Evolutionary conservation across 1,140 invertebrate genomes (phyloP), one percentile per base, ranked within the genome.

Genomic region (Heliothis virescens): DNA sequence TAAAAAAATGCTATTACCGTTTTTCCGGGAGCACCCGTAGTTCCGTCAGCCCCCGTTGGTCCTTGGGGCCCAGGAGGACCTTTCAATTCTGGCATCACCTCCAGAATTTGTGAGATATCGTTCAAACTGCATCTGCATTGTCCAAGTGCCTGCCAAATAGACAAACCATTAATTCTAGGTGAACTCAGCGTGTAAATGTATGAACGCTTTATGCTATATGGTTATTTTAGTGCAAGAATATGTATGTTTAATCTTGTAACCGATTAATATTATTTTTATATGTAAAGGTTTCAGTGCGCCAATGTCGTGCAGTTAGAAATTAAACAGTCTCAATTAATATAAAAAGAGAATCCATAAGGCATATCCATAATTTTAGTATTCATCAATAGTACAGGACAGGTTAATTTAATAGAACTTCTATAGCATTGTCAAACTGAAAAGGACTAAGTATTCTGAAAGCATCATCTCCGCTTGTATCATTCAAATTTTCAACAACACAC

Each of bases 31-130:
- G 89, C 89, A 9, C 93, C 93, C 0, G 91, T 94, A 2, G 89
- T 93, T 0, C 96, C 97, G 79, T 96, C 94, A 52, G 95, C 85
- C 15, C 96, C 96, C 12, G 95, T 94, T 0, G 95, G 92, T 3
- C 96, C 96, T 16, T 95, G 95, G 0, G 96, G 96, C 55, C 97
- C 97, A 1, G 96, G 96, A 4, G 96, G 96, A 34, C 97, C 97
- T 50, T 96, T 96, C 16, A 97, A 95, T n/a, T 96, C 96, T 79
- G 96, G 92, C 59, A 96, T 95, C 2, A 95, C 91, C 85, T 96
- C 95, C 75, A 94, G 47, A 3, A 94, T 90, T 76, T 86, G 87
- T 2, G 90, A 92, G 26, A 94, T 82, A 73, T 94, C 92, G 67
- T 86, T 91, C 12, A 88, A 57, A 72, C 87, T 92, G 80, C 93